Evolutionary conservation across 1,140 invertebrate genomes (phyloP).

Genomic region (Psilanteris sp.): DNA sequence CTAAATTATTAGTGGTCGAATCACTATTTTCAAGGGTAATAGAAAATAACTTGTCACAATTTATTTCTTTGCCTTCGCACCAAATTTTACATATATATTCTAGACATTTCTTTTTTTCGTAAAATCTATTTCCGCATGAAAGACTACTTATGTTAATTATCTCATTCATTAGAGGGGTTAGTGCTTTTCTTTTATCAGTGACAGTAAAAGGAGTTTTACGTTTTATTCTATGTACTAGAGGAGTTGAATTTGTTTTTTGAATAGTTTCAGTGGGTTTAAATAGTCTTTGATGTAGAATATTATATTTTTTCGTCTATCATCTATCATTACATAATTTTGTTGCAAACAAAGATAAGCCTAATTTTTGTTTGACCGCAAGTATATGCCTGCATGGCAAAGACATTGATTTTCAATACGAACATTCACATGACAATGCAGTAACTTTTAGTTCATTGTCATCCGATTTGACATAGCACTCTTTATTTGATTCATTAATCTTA

Average conservation of each 20-base stretch:
- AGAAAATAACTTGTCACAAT: too few relatives aligned
- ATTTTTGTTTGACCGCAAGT: background rate
- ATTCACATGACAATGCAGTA: background rate
- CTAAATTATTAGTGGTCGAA: too few relatives aligned
- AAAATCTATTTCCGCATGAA: background rate
- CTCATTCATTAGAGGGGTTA: background rate
- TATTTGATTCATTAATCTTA: background rate
- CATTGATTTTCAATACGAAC: conserved; percentile 1
- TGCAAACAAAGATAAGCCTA: background rate
- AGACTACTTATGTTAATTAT: background rate
- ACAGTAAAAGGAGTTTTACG: background rate
- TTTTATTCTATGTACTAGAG: background rate
- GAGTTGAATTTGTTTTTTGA: background rate
- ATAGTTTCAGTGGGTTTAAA: background rate
- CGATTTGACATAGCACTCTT: background rate
- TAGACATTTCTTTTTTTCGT: too few relatives aligned
- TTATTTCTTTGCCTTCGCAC: too few relatives aligned
- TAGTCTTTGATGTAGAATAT: background rate
- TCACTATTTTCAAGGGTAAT: too few relatives aligned
- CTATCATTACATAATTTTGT: conserved; percentile 12
- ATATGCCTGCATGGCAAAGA: conserved; percentile 12
- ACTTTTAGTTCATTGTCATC: background rate
- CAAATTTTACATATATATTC: too few relatives aligned
- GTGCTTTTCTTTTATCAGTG: background rate
- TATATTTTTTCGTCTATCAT: conserved; percentile 4